phyloP scores from a whole-genome alignment of 2,888 invertebrate species.

The Cantharis lateralis region DNA sequence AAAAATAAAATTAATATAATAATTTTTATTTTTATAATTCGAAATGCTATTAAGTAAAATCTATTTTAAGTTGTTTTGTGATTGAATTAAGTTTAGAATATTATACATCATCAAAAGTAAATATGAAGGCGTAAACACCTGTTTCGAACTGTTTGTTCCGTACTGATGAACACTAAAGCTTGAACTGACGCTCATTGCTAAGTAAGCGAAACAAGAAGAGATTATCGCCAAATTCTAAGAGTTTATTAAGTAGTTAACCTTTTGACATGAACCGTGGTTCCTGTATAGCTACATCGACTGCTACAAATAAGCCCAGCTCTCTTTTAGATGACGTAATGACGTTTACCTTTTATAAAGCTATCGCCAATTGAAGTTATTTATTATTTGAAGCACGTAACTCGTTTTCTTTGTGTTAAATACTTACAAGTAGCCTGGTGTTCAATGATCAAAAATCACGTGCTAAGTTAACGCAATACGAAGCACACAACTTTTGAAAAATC shows the following conservation, averaged over 20 bases:
- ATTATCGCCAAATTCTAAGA: conserved; percentile 30
- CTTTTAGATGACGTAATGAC: conserved; percentile 11
- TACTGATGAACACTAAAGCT: conserved; percentile 32
- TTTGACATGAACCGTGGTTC: conserved; percentile 28
- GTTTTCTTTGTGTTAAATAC: conserved; percentile 21
- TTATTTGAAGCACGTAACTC: conserved; percentile 22
- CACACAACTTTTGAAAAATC: conserved; percentile 6
- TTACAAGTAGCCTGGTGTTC: conserved; percentile 11
- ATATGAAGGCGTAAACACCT: background rate
- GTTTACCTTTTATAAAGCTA: conserved; percentile 15
- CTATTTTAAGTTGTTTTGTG: background rate
- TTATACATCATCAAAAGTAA: background rate
- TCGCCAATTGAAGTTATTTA: conserved; percentile 21
- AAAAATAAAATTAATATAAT: background rate
- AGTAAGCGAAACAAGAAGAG: conserved; percentile 35
- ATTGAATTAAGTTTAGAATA: background rate
- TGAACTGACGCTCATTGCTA: conserved; percentile 29
- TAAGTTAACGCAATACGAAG: conserved; percentile 22
- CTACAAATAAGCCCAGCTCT: conserved; percentile 20
- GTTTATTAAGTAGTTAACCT: conserved; percentile 35
- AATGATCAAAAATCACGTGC: conserved; percentile 22
- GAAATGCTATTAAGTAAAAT: background rate
- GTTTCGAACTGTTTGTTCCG: background rate
- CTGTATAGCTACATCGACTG: conserved; percentile 19
- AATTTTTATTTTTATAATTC: background rate